These are phyloP conservation scores for Hydrozoanthus gracilis DNA, from an alignment of 92 coral and sea anemone genomes.

Conservation along the genomic window DNA sequence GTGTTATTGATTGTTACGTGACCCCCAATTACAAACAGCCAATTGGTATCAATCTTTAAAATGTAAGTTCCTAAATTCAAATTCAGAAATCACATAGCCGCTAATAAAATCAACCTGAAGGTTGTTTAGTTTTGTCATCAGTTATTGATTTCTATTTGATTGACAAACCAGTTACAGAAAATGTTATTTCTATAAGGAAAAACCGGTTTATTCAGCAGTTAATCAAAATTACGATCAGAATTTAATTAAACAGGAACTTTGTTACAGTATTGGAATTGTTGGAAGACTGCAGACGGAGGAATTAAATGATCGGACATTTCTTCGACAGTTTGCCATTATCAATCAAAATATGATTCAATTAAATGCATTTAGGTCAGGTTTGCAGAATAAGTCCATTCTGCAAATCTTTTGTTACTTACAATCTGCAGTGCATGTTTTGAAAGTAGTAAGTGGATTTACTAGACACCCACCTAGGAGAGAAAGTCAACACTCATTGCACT, in stretches of 20 bases:
- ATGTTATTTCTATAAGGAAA: background rate
- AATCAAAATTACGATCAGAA: background rate
- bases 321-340: background rate
- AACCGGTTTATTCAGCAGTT: background rate
- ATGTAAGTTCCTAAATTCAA: background rate
- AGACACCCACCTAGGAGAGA: slow-evolving; percentile 89
- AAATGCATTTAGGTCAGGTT: background rate
- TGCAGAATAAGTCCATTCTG: background rate
- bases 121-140: background rate
- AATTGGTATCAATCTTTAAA: background rate
- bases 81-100: background rate
- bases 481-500: slow-evolving; percentile 43
- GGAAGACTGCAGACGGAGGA: background rate
- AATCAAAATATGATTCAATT: background rate
- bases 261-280: too few relatives aligned
- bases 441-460: slow-evolving; percentile 90
- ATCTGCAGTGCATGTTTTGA: slow-evolving; percentile 95
- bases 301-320: background rate
- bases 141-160: background rate
- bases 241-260: too few relatives aligned
- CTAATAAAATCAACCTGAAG: slow-evolving; percentile 5
- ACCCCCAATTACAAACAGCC: background rate
- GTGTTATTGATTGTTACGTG: too few relatives aligned
- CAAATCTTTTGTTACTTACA: slow-evolving; percentile 71
- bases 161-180: background rate